Base-by-base conservation (phyloP, 2,888 invertebrate genomes). In the Monochamus alternatus region DNA sequence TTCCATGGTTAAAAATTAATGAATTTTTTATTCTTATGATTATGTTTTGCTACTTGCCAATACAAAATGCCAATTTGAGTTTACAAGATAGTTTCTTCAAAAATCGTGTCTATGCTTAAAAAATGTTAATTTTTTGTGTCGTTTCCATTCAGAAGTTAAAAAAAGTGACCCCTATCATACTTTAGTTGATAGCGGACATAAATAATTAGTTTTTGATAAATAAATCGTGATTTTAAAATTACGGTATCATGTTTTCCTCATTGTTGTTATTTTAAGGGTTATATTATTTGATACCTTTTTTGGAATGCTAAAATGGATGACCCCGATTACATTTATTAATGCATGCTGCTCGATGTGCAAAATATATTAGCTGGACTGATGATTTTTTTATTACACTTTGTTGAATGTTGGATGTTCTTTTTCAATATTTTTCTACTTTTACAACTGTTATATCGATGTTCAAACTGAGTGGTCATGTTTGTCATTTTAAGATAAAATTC, bases 381-480 rank as follows among this genome's bases (percentile, higher is more conserved):
- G 44, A 64, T 51, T 75, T 74, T 22, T 60, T 76, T 55, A 71
- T 71, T 77, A 74, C 62, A 72, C 75, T 78, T 76, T 82, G 83
- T 85, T 88, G 87, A 86, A 87, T 89, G 88, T 87, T 87, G 87
- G 87, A 87, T 88, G 87, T 87, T 86, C 83, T 86, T 84, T 85
- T 85, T 83, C 65, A 73, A 71, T 74, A 64, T 74, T 78, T 75
- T 77, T 84, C 82, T 81, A 79, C 81, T 78, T 81, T 83, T 81
- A 55, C 85, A 78, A 84, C 76, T 84, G 67, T 85, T 81, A 82
- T 84, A 82, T 87, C 84, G 84, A 86, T 87, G 86, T 87, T 78
- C 82, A 81, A 86, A 74, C 66, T 88, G 88, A 88, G 88, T 88
- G 88, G 88, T 88, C 87, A 86, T 87, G 86, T 87, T 83, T 86